Base-by-base conservation (phyloP, 2,797 vertebrate species). In the Ambastaia sidthimunki region DNA sequence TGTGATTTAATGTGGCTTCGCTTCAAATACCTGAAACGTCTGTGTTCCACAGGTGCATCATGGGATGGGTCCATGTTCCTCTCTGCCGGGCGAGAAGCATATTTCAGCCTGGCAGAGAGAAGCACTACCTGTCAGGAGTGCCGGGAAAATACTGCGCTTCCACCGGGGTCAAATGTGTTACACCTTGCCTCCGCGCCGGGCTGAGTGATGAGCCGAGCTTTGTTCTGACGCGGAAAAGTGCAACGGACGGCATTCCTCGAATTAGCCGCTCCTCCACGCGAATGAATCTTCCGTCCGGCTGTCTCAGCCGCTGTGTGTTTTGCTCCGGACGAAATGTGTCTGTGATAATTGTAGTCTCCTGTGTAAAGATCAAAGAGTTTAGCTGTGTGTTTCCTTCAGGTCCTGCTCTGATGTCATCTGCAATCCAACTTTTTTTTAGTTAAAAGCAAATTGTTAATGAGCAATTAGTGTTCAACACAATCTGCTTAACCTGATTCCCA, bases 201-300 rank as follows among this genome's bases (percentile, higher is more conserved):
- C 2, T 63, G 68, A 73, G 76, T 84, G 72, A 85, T 85, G 47
- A 80, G 74, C 9, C 16, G 25, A 11, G 54, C 82, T 82, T 67
- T 83, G 47, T 81, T 81, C 80, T 84, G 79, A 76, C 80, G 83
- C 21, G 4, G 3, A 54, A 71, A 78, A 74, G 76, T 78, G 84
- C 41, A 67, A 57, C 21, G 69, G 41, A 1, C 79, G 31, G 70
- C 82, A 72, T 83, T 85, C 77, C 50, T 69, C 28, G 25, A 77
- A 82, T 81, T n/a, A 63, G 18, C 67, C 18, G 25, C 73, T 70
- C 80, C 31, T 76, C 72, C 72, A 77, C 52, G 74, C 75, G 67
- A 25, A 84, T 84, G 69, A 84, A 86, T 84, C 80, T 86, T 82
- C 63, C 44, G 28, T 66, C 44, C 73, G 44, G 74, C 47, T 25